A percentile compares a stretch with the other conserved stretches of the same genome.
These are phyloP conservation scores for Phrynocephalus versicolor DNA, from an alignment of 2,113 vertebrate genomes.

Conservation along the genomic window DNA sequence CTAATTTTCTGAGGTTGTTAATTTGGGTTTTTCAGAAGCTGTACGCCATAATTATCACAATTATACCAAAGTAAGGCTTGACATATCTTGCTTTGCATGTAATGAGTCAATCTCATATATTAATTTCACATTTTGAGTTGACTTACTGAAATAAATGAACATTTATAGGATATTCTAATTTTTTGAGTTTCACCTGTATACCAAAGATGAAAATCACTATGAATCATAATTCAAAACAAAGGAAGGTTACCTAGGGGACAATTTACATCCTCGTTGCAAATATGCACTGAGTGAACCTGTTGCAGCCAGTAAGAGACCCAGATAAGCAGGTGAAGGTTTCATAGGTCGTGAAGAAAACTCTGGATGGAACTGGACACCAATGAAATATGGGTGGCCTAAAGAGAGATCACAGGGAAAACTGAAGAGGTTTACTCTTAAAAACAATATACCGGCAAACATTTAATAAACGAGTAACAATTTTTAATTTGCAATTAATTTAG, in stretches of 20 bases:
- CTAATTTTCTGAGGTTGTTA: no score
- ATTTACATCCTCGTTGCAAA: conserved; percentile 74
- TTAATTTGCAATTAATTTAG: conserved; percentile 16
- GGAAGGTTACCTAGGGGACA: conserved; percentile 75
- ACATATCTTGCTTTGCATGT: no score
- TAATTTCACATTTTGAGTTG: no score
- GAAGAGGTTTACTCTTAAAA: conserved; percentile 7
- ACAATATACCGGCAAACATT: background rate
- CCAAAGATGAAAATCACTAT: background rate
- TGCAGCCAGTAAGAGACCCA: conserved; percentile 79
- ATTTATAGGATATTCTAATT: no score
- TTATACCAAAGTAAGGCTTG: no score
- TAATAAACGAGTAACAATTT: background rate
- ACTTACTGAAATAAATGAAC: no score
- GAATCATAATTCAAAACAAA: conserved; percentile 11
- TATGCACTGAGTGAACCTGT: conserved; percentile 74
- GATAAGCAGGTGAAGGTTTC: conserved; percentile 83
- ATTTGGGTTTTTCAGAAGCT: no score
- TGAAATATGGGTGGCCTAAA: conserved; percentile 82
- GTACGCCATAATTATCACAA: no score
- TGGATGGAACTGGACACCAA: conserved; percentile 84
- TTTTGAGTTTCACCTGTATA: no score
- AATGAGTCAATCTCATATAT: no score
- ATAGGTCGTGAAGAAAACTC: conserved; percentile 84
- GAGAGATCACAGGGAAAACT: conserved; percentile 42